Evolutionary conservation across 2,888 invertebrate species (phyloP).

Genomic region (Melieria omissa): DNA sequence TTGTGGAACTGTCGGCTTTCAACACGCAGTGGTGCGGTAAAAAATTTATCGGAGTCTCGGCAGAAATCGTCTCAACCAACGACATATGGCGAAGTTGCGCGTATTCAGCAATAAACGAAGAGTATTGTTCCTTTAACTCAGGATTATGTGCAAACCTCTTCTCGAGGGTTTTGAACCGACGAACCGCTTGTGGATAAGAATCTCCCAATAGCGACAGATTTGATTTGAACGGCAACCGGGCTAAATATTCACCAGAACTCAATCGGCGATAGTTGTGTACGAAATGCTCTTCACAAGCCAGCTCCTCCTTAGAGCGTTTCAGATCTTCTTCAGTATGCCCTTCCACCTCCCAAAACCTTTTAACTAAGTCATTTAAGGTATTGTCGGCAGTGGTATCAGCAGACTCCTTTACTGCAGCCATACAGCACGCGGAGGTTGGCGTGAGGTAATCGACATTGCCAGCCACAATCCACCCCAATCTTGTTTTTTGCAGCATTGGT

Average conservation of each 20-base stretch:
- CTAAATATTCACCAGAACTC: not conserved
- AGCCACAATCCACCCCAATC: conserved; percentile 23
- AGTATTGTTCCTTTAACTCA: conserved; percentile 14
- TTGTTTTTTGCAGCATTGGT: conserved; percentile 24
- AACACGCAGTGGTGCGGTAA: conserved; percentile 32
- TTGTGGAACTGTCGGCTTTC: conserved; percentile 11
- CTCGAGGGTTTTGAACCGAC: conserved; percentile 34
- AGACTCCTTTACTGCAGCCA: not conserved
- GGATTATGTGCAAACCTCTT: conserved; percentile 1
- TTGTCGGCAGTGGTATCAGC: not conserved
- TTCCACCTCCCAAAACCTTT: too few relatives aligned
- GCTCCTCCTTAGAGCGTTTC: not conserved
- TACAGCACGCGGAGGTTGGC: not conserved
- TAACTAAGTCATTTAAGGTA: conserved; percentile 3
- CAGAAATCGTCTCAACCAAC: not conserved
- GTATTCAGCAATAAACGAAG: conserved; percentile 29
- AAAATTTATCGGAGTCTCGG: conserved; percentile 14
- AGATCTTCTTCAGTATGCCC: not conserved
- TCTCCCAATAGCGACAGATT: conserved; percentile 16
- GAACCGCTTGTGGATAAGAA: conserved; percentile 28
- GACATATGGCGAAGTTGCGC: conserved; percentile 24
- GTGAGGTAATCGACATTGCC: not conserved
- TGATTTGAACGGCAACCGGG: not conserved
- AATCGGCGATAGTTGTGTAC: not conserved
- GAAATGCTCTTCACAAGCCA: not conserved